phyloP scores from a whole-genome alignment of 2,797 vertebrate species.

The Mastacembelus armatus region DNA sequence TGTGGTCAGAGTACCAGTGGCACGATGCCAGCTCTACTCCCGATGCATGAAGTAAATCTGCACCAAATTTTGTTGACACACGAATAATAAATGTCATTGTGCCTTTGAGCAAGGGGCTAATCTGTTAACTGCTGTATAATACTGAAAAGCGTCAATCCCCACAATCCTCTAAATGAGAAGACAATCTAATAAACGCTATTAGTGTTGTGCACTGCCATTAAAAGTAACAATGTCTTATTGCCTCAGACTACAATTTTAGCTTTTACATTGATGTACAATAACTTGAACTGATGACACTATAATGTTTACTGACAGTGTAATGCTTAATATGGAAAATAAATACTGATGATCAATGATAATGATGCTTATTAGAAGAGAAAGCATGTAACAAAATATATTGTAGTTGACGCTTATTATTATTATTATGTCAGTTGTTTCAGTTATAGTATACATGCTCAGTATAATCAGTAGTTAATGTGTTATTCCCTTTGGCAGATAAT shows the following conservation, averaged over 20 bases:
- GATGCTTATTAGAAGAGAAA: background rate
- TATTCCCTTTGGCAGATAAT: background rate
- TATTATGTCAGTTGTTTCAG: background rate
- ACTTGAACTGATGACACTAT: background rate
- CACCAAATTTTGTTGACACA: background rate
- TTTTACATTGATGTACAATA: background rate
- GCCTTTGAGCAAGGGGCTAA: conserved; percentile 56
- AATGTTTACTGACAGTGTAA: conserved; percentile 4
- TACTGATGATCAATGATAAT: background rate
- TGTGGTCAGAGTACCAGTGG: conserved; percentile 91
- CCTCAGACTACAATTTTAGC: conserved; percentile 5
- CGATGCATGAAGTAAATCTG: conserved; percentile 95
- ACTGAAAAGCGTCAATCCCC: conserved; percentile 29
- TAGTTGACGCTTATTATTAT: background rate
- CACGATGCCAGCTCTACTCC: conserved; percentile 94
- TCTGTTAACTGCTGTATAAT: conserved; percentile 34
- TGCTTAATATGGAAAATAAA: conserved; percentile 1
- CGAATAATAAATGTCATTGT: conserved; percentile 34
- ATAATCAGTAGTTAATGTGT: background rate
- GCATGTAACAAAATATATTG: background rate
- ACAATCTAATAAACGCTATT: conserved; percentile 37
- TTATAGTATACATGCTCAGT: background rate
- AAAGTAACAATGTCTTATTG: conserved; percentile 22
- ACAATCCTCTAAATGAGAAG: conserved; percentile 30
- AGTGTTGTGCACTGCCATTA: conserved; percentile 1